Evolutionary conservation across 2,113 vertebrate genomes (phyloP).

Genomic region (Lucifuga dentata): DNA sequence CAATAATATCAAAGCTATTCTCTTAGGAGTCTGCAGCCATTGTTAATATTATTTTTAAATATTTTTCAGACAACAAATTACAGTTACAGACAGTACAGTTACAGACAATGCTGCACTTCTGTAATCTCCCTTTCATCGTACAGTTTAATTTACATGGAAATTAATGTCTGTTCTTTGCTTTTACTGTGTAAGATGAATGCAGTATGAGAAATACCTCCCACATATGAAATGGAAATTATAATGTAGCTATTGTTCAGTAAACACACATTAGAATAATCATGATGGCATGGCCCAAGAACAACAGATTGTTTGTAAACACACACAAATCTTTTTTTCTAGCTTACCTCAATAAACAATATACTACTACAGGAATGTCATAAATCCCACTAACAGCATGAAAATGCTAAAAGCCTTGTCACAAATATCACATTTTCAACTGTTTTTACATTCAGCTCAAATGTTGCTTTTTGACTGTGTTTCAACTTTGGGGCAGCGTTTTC

Average conservation of each 20-base stretch:
- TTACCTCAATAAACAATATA: slow-evolving; percentile 49
- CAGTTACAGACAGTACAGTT: slow-evolving; percentile 51
- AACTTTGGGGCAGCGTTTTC: slow-evolving; percentile 37
- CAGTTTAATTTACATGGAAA: slow-evolving; percentile 64
- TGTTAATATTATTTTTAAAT: slow-evolving; percentile 32
- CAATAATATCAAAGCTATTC: slow-evolving; percentile 57
- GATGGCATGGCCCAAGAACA: slow-evolving; percentile 56
- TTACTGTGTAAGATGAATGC: slow-evolving; percentile 21
- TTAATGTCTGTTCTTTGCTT: slow-evolving; percentile 35
- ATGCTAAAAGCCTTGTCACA: slow-evolving; percentile 55
- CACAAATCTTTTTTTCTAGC: slow-evolving; percentile 55
- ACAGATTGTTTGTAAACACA: slow-evolving; percentile 70
- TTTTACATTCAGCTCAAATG: slow-evolving; percentile 77
- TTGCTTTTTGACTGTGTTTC: slow-evolving; percentile 49
- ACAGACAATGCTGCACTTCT: slow-evolving; percentile 63
- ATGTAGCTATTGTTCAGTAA: slow-evolving; percentile 38
- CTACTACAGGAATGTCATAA: slow-evolving; percentile 60
- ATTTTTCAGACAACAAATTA: slow-evolving; percentile 57
- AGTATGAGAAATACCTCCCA: slow-evolving; percentile 51
- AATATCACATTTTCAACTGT: slow-evolving; percentile 63
- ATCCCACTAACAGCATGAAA: slow-evolving; percentile 58
- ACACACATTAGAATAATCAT: slow-evolving; percentile 46
- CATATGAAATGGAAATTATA: slow-evolving; percentile 39
- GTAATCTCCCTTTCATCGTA: slow-evolving; percentile 44
- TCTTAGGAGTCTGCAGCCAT: slow-evolving; percentile 38